Percentiles rank a stretch among this genome's conserved stretches.
These are phyloP conservation scores for Agrilus mali DNA, from an alignment of 2,888 invertebrate species.

Conservation along the genomic window DNA sequence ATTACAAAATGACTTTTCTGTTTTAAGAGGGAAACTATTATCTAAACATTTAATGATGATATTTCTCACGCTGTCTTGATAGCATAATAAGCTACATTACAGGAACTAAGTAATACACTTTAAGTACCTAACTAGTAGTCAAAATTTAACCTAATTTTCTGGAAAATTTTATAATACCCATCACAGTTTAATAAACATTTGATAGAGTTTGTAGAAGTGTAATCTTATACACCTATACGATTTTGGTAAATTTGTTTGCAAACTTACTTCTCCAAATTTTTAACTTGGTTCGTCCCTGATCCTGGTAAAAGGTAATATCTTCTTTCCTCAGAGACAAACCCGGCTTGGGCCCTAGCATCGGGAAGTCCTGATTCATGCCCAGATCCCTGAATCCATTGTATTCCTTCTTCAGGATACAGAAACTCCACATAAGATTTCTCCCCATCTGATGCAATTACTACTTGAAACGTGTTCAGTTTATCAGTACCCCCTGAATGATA, in stretches of 20 bases:
- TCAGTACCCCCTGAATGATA: constrained; percentile 54
- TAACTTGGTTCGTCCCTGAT: constrained; percentile 83
- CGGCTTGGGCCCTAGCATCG: constrained; percentile 88
- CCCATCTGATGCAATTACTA: constrained; percentile 60
- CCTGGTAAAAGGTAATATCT: constrained; percentile 63
- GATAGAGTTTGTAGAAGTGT: too few species aligned
- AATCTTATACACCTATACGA: too few species aligned
- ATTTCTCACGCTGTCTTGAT: too few species aligned
- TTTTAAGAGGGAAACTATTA: too few species aligned
- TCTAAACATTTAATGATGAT: too few species aligned
- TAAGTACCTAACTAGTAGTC: too few species aligned
- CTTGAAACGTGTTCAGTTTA: constrained; percentile 81
- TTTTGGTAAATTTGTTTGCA: not conserved
- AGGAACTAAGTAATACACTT: too few species aligned
- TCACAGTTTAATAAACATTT: too few species aligned
- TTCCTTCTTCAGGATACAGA: constrained; percentile 74
- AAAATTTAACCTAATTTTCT: too few species aligned
- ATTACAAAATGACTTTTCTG: too few species aligned
- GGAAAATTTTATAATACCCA: too few species aligned
- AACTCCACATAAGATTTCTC: constrained; percentile 74
- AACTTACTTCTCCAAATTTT: constrained; percentile 61
- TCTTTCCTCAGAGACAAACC: constrained; percentile 77
- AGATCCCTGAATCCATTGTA: constrained; percentile 86
- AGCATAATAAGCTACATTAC: too few species aligned
- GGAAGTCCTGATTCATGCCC: constrained; percentile 62